phyloP scores from a whole-genome alignment of 1,140 invertebrate species.

The Aphidius gifuensis region DNA sequence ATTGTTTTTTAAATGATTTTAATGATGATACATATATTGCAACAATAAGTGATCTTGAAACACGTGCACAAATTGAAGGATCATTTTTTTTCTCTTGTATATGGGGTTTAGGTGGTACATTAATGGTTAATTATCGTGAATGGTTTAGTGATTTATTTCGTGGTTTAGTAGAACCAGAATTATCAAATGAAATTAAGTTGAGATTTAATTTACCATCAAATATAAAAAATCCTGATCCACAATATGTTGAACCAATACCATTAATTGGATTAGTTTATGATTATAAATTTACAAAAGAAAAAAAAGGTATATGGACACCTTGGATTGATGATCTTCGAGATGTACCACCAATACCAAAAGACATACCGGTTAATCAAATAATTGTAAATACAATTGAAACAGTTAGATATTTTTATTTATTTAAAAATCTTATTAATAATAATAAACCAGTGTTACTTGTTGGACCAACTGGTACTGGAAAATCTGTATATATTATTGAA shows the following conservation, averaged over 20 bases:
- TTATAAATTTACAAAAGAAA: constrained; percentile 87
- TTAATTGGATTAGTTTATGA: constrained; percentile 79
- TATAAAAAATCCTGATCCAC: constrained; percentile 62
- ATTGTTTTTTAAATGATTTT: constrained; percentile 87
- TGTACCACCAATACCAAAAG: constrained; percentile 77
- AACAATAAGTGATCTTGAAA: constrained; percentile 68
- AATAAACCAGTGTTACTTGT: constrained; percentile 82
- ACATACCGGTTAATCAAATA: constrained; percentile 90
- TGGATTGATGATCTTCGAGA: constrained; percentile 82
- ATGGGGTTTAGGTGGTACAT: constrained; percentile 85
- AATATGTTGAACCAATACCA: constrained; percentile 74
- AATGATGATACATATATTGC: constrained; percentile 74
- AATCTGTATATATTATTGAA: constrained; percentile 83
- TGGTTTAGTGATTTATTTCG: constrained; percentile 81
- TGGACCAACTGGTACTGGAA: constrained; percentile 91
- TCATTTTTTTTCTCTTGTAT: constrained; percentile 90
- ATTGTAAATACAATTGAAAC: constrained; percentile 89
- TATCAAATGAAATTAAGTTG: constrained; percentile 60
- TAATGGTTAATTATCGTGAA: constrained; percentile 70
- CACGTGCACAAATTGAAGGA: constrained; percentile 78
- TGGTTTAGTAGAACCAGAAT: constrained; percentile 71
- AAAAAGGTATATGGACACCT: constrained; percentile 81
- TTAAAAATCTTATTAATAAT: constrained; percentile 75
- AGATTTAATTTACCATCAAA: constrained; percentile 56
- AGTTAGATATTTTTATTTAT: constrained; percentile 74